Evolutionary conservation across 2,113 vertebrate species (phyloP).

Genomic region (Pteruthius melanotis): DNA sequence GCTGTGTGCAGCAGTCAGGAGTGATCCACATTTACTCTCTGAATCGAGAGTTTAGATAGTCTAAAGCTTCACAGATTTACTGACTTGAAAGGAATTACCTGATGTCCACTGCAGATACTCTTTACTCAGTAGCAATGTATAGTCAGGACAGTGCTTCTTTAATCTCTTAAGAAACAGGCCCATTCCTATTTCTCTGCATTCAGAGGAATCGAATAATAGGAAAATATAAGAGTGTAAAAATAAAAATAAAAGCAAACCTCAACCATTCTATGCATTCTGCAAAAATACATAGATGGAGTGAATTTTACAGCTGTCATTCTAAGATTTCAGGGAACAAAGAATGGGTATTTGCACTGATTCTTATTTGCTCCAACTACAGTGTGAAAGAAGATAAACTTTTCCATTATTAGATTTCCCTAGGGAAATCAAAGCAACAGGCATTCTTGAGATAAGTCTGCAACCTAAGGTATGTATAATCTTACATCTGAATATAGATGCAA

Average conservation of each 20-base stretch:
- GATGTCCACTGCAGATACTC: background rate
- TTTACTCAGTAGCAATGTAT: background rate
- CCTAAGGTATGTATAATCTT: background rate
- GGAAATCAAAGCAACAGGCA: conserved; percentile 6
- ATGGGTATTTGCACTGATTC: background rate
- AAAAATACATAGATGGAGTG: background rate
- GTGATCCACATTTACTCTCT: background rate
- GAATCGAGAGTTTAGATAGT: background rate
- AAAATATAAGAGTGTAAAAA: background rate
- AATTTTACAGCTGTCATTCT: background rate
- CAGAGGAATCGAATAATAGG: background rate
- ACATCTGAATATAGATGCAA: background rate
- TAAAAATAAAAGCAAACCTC: background rate
- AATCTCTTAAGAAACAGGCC: background rate
- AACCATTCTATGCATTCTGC: background rate
- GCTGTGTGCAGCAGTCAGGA: background rate
- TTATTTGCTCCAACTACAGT: background rate
- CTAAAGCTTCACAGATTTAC: background rate
- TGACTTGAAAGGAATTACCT: background rate
- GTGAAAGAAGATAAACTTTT: background rate
- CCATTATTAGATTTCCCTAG: background rate
- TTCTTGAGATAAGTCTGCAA: background rate
- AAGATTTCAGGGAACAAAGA: background rate
- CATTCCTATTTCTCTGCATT: background rate
- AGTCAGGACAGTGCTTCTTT: background rate